Base-by-base conservation (phyloP, 2,797 vertebrate genomes). In the Esox lucius region DNA sequence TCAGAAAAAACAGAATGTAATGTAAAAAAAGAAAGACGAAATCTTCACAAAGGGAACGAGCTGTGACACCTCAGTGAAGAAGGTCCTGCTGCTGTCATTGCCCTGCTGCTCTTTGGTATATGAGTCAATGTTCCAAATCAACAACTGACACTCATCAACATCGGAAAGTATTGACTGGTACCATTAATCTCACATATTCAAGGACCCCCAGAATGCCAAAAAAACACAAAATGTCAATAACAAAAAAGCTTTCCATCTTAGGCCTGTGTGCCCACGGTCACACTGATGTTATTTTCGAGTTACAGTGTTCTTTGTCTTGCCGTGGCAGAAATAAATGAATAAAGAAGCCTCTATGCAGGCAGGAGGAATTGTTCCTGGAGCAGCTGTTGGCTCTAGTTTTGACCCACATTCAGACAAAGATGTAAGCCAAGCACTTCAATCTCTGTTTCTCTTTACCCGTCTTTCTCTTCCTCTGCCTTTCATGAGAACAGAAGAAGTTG, bases 371-470 rank as follows among this genome's bases (percentile, higher is more conserved):
- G 26, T 31, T 22, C 28, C 24, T 24, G 26, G 22, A 31, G 26
- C 61, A 31, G 61, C 11, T 26, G 5, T 16, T 5, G 61, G 26
- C 26, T 64, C 1, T 5, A 12, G 61, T 46, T 31, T 16, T 64
- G 61, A 64, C 22, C 61, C 61, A 64, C 61, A 64, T 64, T 64
- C 61, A 26, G 61, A 31, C 61, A 26, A n/a, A 64, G 24, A 11
- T 64, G 56, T 7, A n/a, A 59, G 56, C 9, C 13, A 13, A 64
- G 22, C 3, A 13, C n/a, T 24, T n/a, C 15, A 46, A 46, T 4
- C 65, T 35, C 65, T 67, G 19, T 67, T 39, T n/a, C 65, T 39
- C 15, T 33, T 6, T 3, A 16, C 17, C 13, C 7, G 1, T 65
- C 68, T 49, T 42, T 69, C n/a, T 28, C n/a, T 68, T 15, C 39